Percentiles rank a stretch among this genome's conserved stretches.
Conservation (phyloP, 1,140 invertebrate genomes). For the Temnothorax nylanderi region DNA sequence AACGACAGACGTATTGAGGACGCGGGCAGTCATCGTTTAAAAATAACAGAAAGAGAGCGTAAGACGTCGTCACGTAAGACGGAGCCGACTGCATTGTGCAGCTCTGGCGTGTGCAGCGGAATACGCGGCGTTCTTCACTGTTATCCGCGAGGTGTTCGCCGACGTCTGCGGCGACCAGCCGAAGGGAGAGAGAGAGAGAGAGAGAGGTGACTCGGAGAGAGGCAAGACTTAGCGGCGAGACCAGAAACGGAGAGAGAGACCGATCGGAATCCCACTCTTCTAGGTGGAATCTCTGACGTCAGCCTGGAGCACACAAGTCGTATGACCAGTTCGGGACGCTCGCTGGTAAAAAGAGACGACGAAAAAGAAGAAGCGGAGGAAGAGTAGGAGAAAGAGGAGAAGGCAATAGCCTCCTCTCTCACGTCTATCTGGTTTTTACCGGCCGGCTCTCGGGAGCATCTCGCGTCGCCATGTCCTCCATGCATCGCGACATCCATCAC, state of each 20-base stretch:
- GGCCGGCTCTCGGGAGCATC: slow-evolving; percentile 49
- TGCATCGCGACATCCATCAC: slow-evolving; percentile 28
- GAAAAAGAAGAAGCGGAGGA: not conserved
- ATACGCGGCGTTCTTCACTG: slow-evolving; percentile 60
- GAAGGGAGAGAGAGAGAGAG: slow-evolving; percentile 50
- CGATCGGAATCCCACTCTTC: slow-evolving; percentile 78
- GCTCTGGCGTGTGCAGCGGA: slow-evolving; percentile 53
- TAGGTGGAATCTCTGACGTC: slow-evolving; percentile 80
- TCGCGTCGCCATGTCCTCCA: slow-evolving; percentile 51
- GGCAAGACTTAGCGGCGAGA: slow-evolving; percentile 38
- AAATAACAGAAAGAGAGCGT: slow-evolving; percentile 58
- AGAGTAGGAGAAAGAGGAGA: slow-evolving; percentile 48
- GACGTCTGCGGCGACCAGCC: not conserved
- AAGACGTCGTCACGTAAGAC: slow-evolving; percentile 28
- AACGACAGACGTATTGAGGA: slow-evolving; percentile 44
- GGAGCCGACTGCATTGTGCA: slow-evolving; percentile 21
- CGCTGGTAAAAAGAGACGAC: slow-evolving; percentile 61
- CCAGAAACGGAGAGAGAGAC: slow-evolving; percentile 69
- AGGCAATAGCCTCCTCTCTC: slow-evolving; percentile 31
- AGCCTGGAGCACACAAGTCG: slow-evolving; percentile 76
- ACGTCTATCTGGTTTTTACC: slow-evolving; percentile 63
- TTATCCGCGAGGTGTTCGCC: slow-evolving; percentile 33
- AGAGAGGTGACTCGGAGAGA: not conserved
- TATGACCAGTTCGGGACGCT: slow-evolving; percentile 80
- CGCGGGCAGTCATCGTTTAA: slow-evolving; percentile 63